Percentiles rank a stretch among this genome's conserved stretches.
Conservation (phyloP, 2,113 vertebrate species). For the Varanus salvator region DNA sequence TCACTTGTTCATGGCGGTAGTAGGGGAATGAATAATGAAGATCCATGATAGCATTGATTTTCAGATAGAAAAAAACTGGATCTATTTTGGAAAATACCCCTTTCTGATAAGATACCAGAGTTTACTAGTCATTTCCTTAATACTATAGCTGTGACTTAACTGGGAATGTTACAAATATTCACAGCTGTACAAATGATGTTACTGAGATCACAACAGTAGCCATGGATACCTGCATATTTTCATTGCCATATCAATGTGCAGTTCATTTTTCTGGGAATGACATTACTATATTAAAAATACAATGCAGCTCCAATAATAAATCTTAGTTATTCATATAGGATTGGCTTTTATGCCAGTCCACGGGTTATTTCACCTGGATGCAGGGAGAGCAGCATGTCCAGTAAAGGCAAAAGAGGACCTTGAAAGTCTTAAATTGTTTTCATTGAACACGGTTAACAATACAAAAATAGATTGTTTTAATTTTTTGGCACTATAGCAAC, state of each 20-base stretch:
- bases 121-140: constrained; percentile 64
- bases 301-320: background rate
- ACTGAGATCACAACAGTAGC: constrained; percentile 79
- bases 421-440: constrained; percentile 35
- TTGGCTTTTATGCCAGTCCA: constrained; percentile 47
- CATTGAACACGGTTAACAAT: constrained; percentile 30
- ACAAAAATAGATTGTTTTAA: constrained; percentile 15
- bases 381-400: constrained; percentile 45
- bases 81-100: constrained; percentile 60
- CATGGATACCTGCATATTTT: constrained; percentile 84
- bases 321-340: constrained; percentile 23
- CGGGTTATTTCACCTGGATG: constrained; percentile 48
- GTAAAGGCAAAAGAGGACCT: constrained; percentile 52
- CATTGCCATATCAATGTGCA: constrained; percentile 77
- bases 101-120: constrained; percentile 56
- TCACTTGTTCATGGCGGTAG: background rate
- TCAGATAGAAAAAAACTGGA: background rate
- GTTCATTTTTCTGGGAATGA: constrained; percentile 78
- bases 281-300: constrained; percentile 76
- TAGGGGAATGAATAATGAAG: background rate
- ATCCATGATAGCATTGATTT: background rate
- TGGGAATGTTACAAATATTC: constrained; percentile 75
- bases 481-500: constrained; percentile 15
- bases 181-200: constrained; percentile 80
- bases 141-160: constrained; percentile 66